Evolutionary conservation across 2,888 invertebrate species (phyloP).

Genomic region (Nomada fabriciana): DNA sequence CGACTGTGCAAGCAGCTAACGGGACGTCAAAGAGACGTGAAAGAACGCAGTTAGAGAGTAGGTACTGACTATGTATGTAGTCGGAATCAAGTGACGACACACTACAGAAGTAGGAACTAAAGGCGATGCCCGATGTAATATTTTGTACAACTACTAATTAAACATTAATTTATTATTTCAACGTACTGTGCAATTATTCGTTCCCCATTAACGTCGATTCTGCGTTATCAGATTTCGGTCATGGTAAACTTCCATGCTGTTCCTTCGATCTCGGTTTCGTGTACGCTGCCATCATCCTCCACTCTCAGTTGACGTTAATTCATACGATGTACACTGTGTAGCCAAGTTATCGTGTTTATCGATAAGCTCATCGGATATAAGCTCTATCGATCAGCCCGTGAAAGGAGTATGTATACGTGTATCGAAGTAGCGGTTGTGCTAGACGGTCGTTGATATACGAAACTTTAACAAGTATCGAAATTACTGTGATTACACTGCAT

Average conservation of each 20-base stretch:
- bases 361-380: slow-evolving; percentile 42
- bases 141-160: no score
- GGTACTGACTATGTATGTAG: not conserved
- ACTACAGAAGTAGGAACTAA: no score
- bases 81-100: not conserved
- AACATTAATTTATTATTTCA: not conserved
- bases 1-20: slow-evolving; percentile 6
- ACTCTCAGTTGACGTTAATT: slow-evolving; percentile 15
- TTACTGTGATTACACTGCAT: not conserved
- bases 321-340: slow-evolving; percentile 2
- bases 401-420: not conserved
- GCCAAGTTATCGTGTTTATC: slow-evolving; percentile 35
- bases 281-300: not conserved
- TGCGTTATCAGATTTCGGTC: not conserved
- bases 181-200: not conserved
- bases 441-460: not conserved
- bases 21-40: slow-evolving; percentile 17
- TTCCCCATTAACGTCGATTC: not conserved
- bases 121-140: no score
- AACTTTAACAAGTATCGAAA: slow-evolving; percentile 17
- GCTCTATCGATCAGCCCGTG: slow-evolving; percentile 19
- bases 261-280: not conserved
- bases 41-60: slow-evolving; percentile 6
- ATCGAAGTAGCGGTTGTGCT: not conserved
- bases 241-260: not conserved